Percentiles rank a stretch among this genome's conserved stretches.
phyloP scores from a whole-genome alignment of 1,140 invertebrate genomes.

The Leptinotarsa lineolata region DNA sequence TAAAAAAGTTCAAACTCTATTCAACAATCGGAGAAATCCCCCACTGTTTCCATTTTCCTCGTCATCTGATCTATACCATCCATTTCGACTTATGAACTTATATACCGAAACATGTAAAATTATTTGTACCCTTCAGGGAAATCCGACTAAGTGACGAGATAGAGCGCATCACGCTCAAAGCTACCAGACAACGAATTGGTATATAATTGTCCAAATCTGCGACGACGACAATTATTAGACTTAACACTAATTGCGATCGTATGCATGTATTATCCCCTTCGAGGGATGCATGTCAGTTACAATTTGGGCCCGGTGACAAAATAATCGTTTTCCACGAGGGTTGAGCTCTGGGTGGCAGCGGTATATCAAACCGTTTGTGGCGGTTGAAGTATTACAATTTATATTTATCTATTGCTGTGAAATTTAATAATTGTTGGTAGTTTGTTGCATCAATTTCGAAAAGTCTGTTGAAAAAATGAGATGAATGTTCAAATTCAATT shows the following conservation, averaged over 20 bases:
- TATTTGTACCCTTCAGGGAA: neutral
- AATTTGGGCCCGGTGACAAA: neutral
- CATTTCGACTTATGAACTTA: neutral
- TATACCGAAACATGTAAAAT: neutral
- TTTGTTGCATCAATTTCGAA: too few relatives aligned
- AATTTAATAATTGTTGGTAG: too few relatives aligned
- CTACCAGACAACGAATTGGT: neutral
- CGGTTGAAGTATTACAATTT: neutral
- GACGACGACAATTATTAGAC: neutral
- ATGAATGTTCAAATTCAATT: too few relatives aligned
- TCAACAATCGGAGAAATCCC: too few relatives aligned
- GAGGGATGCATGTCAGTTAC: neutral
- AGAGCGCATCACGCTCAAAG: neutral
- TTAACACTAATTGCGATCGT: neutral
- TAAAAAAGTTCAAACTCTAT: too few relatives aligned
- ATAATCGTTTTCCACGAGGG: neutral
- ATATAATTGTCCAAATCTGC: conserved; percentile 8
- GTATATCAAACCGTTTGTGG: neutral
- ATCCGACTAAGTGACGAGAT: neutral
- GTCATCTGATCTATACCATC: neutral
- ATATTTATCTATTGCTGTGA: too few relatives aligned
- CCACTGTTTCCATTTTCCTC: too few relatives aligned
- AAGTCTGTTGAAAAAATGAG: too few relatives aligned
- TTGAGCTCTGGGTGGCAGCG: neutral
- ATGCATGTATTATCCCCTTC: conserved; percentile 1